phyloP scores from a whole-genome alignment of 2,888 invertebrate genomes.

The Drosophila mercatorum region DNA sequence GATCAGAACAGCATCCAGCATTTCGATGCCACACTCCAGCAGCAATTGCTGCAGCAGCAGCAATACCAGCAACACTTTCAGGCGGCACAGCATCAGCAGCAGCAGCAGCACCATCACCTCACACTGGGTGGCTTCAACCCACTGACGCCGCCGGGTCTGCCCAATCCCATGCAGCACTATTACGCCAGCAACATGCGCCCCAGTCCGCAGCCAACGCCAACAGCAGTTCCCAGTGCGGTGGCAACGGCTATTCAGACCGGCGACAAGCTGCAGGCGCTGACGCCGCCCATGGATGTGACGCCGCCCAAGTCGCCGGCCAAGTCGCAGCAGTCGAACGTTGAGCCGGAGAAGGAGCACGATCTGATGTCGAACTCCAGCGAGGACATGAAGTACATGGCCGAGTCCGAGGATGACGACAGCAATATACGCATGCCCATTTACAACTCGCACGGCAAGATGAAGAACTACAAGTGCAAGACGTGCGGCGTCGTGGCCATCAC shows the following conservation, averaged over 20 bases:
- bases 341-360: conserved; percentile 81
- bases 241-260: conserved; percentile 36
- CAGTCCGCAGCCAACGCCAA: conserved; percentile 71
- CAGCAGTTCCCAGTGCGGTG: conserved; percentile 23
- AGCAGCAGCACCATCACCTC: conserved; percentile 83
- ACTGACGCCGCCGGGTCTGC: conserved; percentile 87
- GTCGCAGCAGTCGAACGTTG: conserved; percentile 57
- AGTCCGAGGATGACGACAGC: conserved; percentile 83
- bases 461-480: conserved; percentile 96
- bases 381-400: conserved; percentile 80
- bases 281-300: conserved; percentile 84
- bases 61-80: conserved; percentile 72
- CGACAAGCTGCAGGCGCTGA: conserved; percentile 78
- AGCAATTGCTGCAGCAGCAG: conserved; percentile 74
- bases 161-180: conserved; percentile 80
- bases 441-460: conserved; percentile 90
- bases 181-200: conserved; percentile 67
- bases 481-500: conserved; percentile 93
- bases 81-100: conserved; percentile 65
- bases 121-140: conserved; percentile 87
- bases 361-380: conserved; percentile 83
- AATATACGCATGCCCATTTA: conserved; percentile 86
- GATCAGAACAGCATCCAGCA: conserved; percentile 76
- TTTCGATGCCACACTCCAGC: conserved; percentile 71
- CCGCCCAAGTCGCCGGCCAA: conserved; percentile 84